Evolutionary conservation across 1,140 invertebrate genomes (phyloP), one percentile per base, ranked within the genome.

Genomic region (Drosophila navojoa): DNA sequence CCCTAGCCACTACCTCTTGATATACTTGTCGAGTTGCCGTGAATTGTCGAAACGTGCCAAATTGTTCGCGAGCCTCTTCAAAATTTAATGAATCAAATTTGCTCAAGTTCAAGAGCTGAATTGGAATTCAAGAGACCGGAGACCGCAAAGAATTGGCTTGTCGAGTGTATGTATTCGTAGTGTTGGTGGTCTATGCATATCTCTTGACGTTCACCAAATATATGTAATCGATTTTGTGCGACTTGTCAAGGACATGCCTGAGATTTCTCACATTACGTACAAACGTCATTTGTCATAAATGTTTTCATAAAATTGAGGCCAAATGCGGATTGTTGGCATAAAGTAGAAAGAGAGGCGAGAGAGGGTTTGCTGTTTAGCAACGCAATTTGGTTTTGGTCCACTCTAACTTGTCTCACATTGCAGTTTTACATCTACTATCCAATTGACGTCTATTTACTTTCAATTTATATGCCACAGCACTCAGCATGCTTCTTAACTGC

Each of bases 41-140:
- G 71, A 70, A 66, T 73, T 45, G 71, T 35, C n/a, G 9, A 50
- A 72, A 58, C 64, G 52, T n/a, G 7, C n/a, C n/a, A 52, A 80
- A 73, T 69, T 77, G 84, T 76, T 74, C 15, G 59, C 52, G 64
- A 68, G 67, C 59, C 71, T 50, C 76, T 82, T 58, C 67, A 69
- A 69, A 59, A 84, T 82, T 82, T 82, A 82, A 82, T 82, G 80
- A 82, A 71, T 82, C 84, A 19, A 79, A 76, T 72, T 73, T 79
- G 71, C 61, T 49, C 58, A 71, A 68, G 35, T 59, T 79, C 29
- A 73, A 76, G 70, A 47, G 71, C 35, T 52, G 55, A 68, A 15
- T 45, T 45, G 15, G n/a, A 32, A 32, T 32, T 32, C 29, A 32
- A 32, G 7, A 32, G 29, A 19, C 19, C 29, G 6, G 16, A 44